Evolutionary conservation across 2,797 vertebrate species (phyloP).

Genomic region (Pseudopleuronectes americanus): DNA sequence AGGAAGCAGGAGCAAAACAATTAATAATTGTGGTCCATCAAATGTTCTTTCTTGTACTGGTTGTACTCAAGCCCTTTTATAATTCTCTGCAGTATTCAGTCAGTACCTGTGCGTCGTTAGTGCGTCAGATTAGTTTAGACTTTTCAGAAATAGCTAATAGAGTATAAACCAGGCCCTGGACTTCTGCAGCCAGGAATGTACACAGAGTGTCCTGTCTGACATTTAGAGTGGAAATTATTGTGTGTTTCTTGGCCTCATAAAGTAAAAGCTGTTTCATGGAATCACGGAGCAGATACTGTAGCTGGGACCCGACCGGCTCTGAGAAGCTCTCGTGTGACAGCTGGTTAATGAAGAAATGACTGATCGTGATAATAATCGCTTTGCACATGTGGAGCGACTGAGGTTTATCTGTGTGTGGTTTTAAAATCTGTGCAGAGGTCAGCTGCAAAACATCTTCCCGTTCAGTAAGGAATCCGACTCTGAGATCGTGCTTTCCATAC

Average conservation of each 20-base stretch:
- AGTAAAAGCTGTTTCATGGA: constrained; percentile 29
- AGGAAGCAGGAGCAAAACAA: too few species aligned
- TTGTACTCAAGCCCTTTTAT: too few species aligned
- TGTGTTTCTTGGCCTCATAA: constrained; percentile 58
- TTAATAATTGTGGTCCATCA: too few species aligned
- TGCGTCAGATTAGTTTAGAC: constrained; percentile 4
- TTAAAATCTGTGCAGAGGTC: constrained; percentile 12
- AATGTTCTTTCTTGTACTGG: too few species aligned
- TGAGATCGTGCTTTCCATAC: constrained; percentile 4
- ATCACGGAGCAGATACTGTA: constrained; percentile 24
- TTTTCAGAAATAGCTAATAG: constrained; percentile 28
- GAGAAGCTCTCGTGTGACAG: constrained; percentile 44
- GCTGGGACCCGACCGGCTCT: constrained; percentile 45
- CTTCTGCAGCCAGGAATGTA: constrained; percentile 51
- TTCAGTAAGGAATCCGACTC: constrained; percentile 3
- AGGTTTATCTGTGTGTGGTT: constrained; percentile 8
- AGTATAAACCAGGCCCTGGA: constrained; percentile 46
- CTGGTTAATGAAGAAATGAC: constrained; percentile 47
- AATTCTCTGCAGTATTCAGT: constrained; percentile 8
- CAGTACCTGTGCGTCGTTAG: constrained; percentile 12
- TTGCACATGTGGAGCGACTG: constrained; percentile 48
- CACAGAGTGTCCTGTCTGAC: constrained; percentile 45
- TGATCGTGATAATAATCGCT: constrained; percentile 49
- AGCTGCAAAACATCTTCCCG: constrained; percentile 10
- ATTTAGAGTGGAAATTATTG: constrained; percentile 23